Percentiles rank a stretch among this genome's conserved stretches.
These are phyloP conservation scores for Accipiter superciliosus DNA, from an alignment of 2,797 vertebrate genomes.

Conservation along the genomic window DNA sequence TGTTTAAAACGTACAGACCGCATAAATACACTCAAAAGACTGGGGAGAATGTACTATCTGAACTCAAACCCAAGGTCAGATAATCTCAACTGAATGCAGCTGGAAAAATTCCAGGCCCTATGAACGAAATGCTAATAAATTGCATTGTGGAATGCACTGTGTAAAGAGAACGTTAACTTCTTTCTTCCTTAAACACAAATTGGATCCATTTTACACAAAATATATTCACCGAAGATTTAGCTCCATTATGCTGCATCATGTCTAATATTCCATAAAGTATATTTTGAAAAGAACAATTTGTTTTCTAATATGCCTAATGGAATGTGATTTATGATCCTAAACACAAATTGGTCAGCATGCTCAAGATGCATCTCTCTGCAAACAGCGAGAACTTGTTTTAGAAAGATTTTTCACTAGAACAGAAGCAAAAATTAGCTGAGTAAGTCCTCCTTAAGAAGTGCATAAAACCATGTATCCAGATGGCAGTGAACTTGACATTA, in stretches of 20 bases:
- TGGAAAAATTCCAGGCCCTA: constrained; percentile 36
- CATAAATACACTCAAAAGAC: not conserved
- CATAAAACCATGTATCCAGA: not conserved
- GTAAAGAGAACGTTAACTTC: not conserved
- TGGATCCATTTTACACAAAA: not conserved
- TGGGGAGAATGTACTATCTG: not conserved
- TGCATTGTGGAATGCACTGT: not conserved
- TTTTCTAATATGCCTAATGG: constrained; percentile 43
- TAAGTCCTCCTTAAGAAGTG: not conserved
- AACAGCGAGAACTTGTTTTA: not conserved
- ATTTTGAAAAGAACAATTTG: constrained; percentile 4
- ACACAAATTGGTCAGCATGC: constrained; percentile 11
- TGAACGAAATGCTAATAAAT: constrained; percentile 29
- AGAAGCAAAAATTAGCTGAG: constrained; percentile 2
- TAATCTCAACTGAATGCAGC: not conserved
- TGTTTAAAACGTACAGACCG: not conserved
- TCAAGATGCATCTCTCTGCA: not conserved
- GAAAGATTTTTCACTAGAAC: not conserved
- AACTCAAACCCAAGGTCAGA: constrained; percentile 32
- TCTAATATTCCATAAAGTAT: constrained; percentile 3
- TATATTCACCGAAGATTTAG: not conserved
- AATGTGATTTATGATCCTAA: constrained; percentile 37
- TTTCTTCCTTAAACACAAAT: not conserved
- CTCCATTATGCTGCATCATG: not conserved
- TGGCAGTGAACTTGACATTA: not conserved